Evolutionary conservation across 2,797 vertebrate genomes (phyloP).

Genomic region (Melopsittacus undulatus): DNA sequence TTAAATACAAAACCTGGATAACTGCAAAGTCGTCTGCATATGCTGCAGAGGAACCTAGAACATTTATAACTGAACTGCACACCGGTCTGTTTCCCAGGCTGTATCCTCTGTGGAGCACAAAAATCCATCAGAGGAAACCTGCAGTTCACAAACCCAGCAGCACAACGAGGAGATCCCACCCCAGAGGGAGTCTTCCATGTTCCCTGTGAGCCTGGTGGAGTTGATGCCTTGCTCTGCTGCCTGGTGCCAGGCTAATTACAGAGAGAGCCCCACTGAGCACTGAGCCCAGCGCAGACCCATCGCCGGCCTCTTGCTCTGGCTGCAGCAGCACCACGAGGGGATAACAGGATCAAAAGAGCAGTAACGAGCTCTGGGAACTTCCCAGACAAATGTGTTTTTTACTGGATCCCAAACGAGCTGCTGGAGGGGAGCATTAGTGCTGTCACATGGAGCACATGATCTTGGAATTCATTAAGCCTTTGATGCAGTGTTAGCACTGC

Average conservation of each 20-base stretch:
- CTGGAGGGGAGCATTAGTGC: constrained; percentile 55
- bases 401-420: constrained; percentile 1
- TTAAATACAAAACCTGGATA: not conserved
- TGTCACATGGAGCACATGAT: constrained; percentile 68
- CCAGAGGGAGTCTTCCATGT: accelerated
- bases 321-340: not conserved
- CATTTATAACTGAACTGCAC: not conserved
- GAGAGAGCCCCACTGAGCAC: accelerated
- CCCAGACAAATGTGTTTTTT: constrained; percentile 52
- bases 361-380: constrained; percentile 43
- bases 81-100: not conserved
- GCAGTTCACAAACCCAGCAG: not conserved
- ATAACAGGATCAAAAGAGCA: constrained; percentile 45
- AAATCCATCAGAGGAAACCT: not conserved
- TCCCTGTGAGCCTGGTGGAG: accelerated
- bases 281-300: accelerated
- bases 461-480: constrained; percentile 68
- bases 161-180: accelerated
- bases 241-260: not conserved
- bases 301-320: accelerated
- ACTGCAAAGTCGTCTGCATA: not conserved
- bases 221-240: not conserved
- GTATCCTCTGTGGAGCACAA: accelerated
- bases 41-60: not conserved
- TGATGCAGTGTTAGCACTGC: constrained; percentile 13